Evolutionary conservation across 2,797 vertebrate species (phyloP).

Genomic region (Helostoma temminkii): DNA sequence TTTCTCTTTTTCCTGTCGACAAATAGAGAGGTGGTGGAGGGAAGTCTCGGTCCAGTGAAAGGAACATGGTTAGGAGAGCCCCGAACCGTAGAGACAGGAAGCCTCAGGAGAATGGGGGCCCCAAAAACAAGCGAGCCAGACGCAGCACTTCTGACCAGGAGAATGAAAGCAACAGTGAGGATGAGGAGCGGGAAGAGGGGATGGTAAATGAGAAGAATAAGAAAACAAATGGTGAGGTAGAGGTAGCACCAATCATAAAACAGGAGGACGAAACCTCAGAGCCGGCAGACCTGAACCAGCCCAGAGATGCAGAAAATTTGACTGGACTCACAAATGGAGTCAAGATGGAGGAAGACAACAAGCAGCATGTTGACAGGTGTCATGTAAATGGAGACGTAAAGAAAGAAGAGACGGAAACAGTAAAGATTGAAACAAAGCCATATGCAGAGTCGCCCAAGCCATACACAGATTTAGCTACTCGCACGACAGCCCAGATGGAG

Average conservation of each 20-base stretch:
- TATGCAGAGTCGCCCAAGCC: conserved; percentile 70
- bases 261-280: conserved; percentile 51
- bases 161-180: conserved; percentile 78
- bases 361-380: conserved; percentile 28
- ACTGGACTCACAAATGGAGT: conserved; percentile 64
- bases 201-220: conserved; percentile 50
- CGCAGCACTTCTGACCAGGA: conserved; percentile 81
- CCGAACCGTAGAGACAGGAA: conserved; percentile 72
- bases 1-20: conserved; percentile 14
- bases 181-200: conserved; percentile 66
- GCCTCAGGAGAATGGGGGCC: conserved; percentile 74
- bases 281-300: conserved; percentile 50
- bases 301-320: conserved; percentile 39
- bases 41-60: conserved; percentile 65
- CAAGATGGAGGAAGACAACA: conserved; percentile 50
- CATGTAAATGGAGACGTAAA: conserved; percentile 67
- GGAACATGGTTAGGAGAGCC: conserved; percentile 69
- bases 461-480: conserved; percentile 64
- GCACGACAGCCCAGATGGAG: conserved; percentile 51
- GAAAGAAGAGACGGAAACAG: conserved; percentile 62
- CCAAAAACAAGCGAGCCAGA: conserved; percentile 75
- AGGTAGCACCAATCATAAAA: conserved; percentile 43
- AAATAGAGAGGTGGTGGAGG: conserved; percentile 72
- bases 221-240: conserved; percentile 61
- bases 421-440: conserved; percentile 72